These are phyloP conservation scores for Shinisaurus crocodilurus DNA, from an alignment of 2,113 vertebrate species.

Conservation along the genomic window DNA sequence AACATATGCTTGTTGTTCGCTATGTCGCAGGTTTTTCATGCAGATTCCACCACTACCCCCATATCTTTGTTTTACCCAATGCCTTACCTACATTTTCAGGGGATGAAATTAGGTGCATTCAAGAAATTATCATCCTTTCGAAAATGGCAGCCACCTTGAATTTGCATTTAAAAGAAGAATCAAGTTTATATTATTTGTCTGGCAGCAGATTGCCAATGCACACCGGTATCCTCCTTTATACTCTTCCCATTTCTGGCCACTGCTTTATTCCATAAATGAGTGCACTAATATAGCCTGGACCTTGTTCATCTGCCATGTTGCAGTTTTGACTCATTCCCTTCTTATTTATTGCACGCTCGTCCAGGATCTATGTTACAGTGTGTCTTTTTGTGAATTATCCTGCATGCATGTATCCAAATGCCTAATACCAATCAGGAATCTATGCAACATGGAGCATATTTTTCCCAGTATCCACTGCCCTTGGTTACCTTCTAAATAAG, in stretches of 20 bases:
- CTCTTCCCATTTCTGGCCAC: not conserved
- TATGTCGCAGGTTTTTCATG: slow-evolving; percentile 19
- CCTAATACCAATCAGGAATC: not conserved
- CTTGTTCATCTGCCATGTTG: not conserved
- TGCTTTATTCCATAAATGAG: not conserved
- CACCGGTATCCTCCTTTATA: not conserved
- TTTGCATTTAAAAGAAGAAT: not conserved
- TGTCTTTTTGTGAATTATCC: not conserved
- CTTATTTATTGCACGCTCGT: not conserved
- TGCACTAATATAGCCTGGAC: not conserved
- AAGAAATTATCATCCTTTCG: slow-evolving; percentile 16
- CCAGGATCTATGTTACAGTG: not conserved
- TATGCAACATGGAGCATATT: not conserved
- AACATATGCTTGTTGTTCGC: slow-evolving; percentile 2
- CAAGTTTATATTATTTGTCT: not conserved
- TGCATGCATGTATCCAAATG: not conserved
- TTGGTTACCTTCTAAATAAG: not conserved
- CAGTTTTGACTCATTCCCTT: not conserved
- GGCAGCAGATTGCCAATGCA: not conserved
- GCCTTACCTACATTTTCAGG: slow-evolving; percentile 34
- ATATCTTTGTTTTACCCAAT: slow-evolving; percentile 23
- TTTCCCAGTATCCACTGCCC: not conserved
- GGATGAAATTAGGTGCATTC: slow-evolving; percentile 44
- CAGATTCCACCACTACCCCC: slow-evolving; percentile 5
- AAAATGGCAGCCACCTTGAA: slow-evolving; percentile 10